Evolutionary conservation across 2,797 vertebrate genomes (phyloP), one percentile per base, ranked within the genome.

Genomic region (Propithecus perrieri): DNA sequence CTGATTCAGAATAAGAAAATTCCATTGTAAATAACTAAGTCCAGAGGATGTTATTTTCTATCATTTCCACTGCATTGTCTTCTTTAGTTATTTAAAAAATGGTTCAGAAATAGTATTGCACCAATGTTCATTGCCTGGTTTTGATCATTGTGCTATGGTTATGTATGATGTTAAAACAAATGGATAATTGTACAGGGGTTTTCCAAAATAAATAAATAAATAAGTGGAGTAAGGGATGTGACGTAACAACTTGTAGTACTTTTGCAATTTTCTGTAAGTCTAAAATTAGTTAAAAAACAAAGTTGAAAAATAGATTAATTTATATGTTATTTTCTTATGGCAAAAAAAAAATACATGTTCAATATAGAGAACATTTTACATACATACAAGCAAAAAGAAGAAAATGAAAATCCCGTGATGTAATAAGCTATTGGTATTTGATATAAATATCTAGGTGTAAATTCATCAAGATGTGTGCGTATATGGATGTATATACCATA

Each of bases 1-100:
- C 24, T 63, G n/a, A 85, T 38, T 92, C 78, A 94, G 61, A 69
- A 33, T 83, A 88, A 95, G 94, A 92, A 94, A 91, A 88, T 85
- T 65, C 38, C 78, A 7, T 74, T 89, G 35, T 76, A 95, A 94
- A 85, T 87, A 91, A 94, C 15, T n/a, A 63, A 89, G n/a, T 85
- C 61, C 33, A 81, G 79, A 89, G 75, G 1, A 90, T 69, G 67
- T 85, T 91, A 50, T 89, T 61, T 87, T 65, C 59, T 55, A 33
- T 89, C 20, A 57, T 69, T 87, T 89, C 46, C 20, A 95, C 75
- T 59, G 46, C 41, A 67, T 94, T 89, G 59, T 75, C 12, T 72
- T 89, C 30, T 81, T 71, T 30, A 38, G 13, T 41, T 91, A 67
- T 85, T 93, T 74, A 3, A 35, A 55, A 79, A 85, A 67, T 26